These are phyloP conservation scores for Stercorarius parasiticus DNA, from an alignment of 2,113 vertebrate species.

Conservation along the genomic window DNA sequence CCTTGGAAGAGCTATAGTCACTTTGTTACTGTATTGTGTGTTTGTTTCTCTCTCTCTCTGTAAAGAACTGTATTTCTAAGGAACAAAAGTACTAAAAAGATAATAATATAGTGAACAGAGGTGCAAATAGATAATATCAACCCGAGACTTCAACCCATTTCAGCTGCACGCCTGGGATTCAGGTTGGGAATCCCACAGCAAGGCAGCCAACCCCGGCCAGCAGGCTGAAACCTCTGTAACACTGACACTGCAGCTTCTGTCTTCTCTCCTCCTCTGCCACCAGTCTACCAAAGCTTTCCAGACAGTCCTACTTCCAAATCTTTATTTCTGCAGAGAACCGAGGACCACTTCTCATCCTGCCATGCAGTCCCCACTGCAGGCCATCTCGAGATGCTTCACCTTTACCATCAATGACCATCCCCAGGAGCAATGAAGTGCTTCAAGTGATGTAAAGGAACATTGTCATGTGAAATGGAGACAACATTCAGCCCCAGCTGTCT, in stretches of 20 bases:
- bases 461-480: not conserved
- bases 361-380: not conserved
- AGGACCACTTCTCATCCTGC: not conserved
- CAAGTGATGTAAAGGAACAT: not conserved
- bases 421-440: not conserved
- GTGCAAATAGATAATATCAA: not conserved
- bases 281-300: not conserved
- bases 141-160: not conserved
- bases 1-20: not conserved
- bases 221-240: not conserved
- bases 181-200: not conserved
- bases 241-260: not conserved
- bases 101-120: not conserved
- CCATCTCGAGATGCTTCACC: not conserved
- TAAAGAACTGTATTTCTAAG: not conserved
- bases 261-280: not conserved
- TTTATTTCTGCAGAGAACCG: not conserved
- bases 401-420: not conserved
- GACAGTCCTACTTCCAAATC: not conserved
- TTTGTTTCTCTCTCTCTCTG: not conserved
- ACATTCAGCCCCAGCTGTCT: not conserved
- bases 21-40: accelerated
- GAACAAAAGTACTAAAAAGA: not conserved
- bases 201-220: not conserved
- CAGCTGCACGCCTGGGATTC: not conserved